Evolutionary conservation across 1,140 invertebrate species (phyloP).

Genomic region (Lepidotrigona ventralis): DNA sequence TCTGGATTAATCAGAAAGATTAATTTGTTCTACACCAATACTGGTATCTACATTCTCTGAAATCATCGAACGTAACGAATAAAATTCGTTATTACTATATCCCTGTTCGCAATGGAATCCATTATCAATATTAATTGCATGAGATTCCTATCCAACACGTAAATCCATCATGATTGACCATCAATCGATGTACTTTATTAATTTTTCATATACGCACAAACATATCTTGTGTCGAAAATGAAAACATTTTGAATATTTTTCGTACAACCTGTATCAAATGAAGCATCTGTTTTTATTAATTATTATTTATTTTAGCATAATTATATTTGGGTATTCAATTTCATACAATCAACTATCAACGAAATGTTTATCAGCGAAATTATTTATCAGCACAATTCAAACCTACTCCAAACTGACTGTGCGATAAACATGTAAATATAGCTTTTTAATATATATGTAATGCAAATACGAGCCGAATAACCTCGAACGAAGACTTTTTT

Average conservation of each 20-base stretch:
- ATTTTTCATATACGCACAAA: too few relatives aligned
- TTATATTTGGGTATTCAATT: neutral
- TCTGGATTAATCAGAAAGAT: neutral
- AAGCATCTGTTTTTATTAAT: too few relatives aligned
- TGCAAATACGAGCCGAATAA: conserved; percentile 65
- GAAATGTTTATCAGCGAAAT: conserved; percentile 30
- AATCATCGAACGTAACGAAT: neutral
- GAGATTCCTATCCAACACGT: too few relatives aligned
- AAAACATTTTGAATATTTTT: too few relatives aligned
- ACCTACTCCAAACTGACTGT: conserved; percentile 3
- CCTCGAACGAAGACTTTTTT: conserved; percentile 53
- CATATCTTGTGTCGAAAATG: too few relatives aligned
- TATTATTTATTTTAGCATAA: too few relatives aligned
- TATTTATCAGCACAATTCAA: conserved; percentile 20
- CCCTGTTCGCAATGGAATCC: neutral
- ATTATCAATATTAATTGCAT: neutral
- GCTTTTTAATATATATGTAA: conserved; percentile 65
- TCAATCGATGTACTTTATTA: too few relatives aligned
- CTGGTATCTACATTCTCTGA: neutral
- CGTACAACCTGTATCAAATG: too few relatives aligned
- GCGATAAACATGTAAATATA: conserved; percentile 33
- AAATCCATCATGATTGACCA: too few relatives aligned
- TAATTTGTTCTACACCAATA: neutral
- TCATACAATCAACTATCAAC: neutral
- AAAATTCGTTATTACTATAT: neutral